Conservation (phyloP, 2,113 vertebrate genomes). For the Rhineura floridana region DNA sequence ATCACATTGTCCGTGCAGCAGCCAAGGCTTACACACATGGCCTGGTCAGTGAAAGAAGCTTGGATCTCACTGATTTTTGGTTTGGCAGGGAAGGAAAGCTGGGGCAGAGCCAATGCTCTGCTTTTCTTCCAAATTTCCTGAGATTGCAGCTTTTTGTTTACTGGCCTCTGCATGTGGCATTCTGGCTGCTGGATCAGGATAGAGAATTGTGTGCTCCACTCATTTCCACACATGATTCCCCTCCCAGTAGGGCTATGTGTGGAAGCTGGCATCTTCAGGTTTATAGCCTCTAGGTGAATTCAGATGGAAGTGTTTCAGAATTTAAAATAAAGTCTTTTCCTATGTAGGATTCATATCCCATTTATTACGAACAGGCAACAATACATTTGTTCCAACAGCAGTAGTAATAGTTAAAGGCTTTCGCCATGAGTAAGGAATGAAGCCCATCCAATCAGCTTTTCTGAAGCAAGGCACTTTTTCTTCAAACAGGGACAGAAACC, state of each 20-base stretch:
- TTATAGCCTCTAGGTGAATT: background rate
- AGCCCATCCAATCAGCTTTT: background rate
- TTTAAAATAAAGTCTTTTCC: background rate
- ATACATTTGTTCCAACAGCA: background rate
- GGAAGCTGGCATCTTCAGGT: background rate
- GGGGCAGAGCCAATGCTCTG: too few relatives aligned
- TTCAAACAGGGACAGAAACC: background rate
- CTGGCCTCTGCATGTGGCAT: background rate
- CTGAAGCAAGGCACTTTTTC: background rate
- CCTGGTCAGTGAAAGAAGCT: background rate
- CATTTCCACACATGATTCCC: background rate
- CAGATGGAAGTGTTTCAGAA: background rate
- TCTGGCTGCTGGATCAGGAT: background rate
- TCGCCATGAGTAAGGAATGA: background rate
- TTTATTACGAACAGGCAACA: background rate
- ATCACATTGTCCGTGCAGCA: background rate
- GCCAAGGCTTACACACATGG: background rate
- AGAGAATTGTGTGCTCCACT: background rate
- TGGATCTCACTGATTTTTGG: background rate
- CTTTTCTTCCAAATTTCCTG: background rate
- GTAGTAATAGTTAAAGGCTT: background rate
- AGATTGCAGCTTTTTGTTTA: background rate
- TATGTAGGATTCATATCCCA: background rate
- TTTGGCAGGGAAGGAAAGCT: background rate
- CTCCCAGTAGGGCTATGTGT: background rate